A percentile compares a stretch with the other conserved stretches of the same genome.
These are phyloP conservation scores for Tokudaia muenninki DNA, from an alignment of 2,797 vertebrate genomes.

Conservation along the genomic window DNA sequence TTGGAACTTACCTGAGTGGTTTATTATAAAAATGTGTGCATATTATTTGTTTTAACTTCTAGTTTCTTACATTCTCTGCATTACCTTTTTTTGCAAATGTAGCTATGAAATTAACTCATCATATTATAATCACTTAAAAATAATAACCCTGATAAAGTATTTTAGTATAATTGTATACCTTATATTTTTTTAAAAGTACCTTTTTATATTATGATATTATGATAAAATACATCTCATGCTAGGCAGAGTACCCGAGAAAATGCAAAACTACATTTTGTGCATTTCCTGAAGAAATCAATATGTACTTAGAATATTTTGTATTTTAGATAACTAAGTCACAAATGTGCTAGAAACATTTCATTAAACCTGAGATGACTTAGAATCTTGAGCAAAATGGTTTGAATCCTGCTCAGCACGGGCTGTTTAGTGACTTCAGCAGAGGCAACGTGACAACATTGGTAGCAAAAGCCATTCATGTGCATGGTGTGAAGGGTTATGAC, in stretches of 20 bases:
- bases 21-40: slow-evolving; percentile 13
- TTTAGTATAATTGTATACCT: slow-evolving; percentile 5
- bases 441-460: background rate
- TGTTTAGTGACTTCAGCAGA: slow-evolving; percentile 2
- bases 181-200: background rate
- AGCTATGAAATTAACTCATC: background rate
- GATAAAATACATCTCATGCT: background rate
- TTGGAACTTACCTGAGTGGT: slow-evolving; percentile 28
- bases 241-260: background rate
- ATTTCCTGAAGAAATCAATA: background rate
- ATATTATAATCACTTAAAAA: slow-evolving; percentile 35
- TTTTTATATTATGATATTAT: background rate
- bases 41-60: slow-evolving; percentile 5
- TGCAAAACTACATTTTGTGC: background rate
- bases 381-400: slow-evolving; percentile 52
- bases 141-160: background rate
- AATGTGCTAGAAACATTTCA: background rate
- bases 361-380: background rate
- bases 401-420: background rate
- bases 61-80: background rate
- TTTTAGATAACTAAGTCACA: slow-evolving; percentile 32
- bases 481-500: background rate
- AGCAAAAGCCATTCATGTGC: background rate
- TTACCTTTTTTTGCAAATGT: background rate
- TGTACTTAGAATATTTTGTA: background rate